Evolutionary conservation across 2,888 invertebrate species (phyloP), one percentile per base, ranked within the genome.

Genomic region (Oegoconia quadripuncta): DNA sequence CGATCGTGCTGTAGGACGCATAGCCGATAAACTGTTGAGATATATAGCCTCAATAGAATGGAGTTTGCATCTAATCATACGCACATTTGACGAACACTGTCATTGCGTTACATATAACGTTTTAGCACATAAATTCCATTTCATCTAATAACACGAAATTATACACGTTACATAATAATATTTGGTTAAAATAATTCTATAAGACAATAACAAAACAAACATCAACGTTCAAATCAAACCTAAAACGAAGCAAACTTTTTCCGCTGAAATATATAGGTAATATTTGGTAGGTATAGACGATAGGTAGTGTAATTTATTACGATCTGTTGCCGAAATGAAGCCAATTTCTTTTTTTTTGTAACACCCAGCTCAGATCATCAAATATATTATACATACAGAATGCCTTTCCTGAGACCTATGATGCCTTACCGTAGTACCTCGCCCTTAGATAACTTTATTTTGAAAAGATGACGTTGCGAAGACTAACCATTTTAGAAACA

Each of bases 261-360:
- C 59, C 66, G 74, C 67, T 66, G 65, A 57, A 60, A 72, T 70
- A 72, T 64, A 73, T 68, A 54, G 35, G 41, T 44, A 41, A 47
- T 61, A 57, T 58, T 69, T 59, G 52, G 48, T 65, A 65, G n/a
- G n/a, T 53, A 53, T 59, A 50, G 47, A 57, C 64, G 55, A 64
- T 61, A 63, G 52, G 55, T 62, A 64, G 52, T 69, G 61, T 66
- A 58, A 49, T 64, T 59, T 60, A 81, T 87, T 87, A 87, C 86
- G 86, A 87, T 84, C 86, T 87, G 86, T 84, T 84, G 78, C 86
- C 83, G 80, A 84, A 86, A 86, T 84, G 83, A 77, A 80, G 83
- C 86, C 86, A 83, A 86, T 86, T 64, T 46, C 46, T 23, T 33
- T 42, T 41, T 55, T 64, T 73, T 69, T 59, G 73, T 74, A 65